Conservation (phyloP, 2,797 vertebrate genomes). For the Gallinago nigripennis region DNA sequence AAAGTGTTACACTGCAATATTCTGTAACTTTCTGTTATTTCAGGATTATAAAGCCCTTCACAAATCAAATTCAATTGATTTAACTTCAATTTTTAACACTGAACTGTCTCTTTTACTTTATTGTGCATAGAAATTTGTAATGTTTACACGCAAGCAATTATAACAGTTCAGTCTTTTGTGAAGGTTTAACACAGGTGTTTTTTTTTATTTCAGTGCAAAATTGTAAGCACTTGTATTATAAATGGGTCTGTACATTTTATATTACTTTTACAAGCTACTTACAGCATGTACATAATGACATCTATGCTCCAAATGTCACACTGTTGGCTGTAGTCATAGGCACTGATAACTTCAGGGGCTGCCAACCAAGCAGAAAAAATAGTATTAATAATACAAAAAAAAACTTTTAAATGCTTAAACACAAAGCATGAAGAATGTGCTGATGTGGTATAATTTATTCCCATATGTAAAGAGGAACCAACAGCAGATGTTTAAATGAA, state of each 20-base stretch:
- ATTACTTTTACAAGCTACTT: conserved; percentile 74
- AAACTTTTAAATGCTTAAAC: conserved; percentile 77
- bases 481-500: conserved; percentile 82
- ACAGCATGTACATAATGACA: conserved; percentile 93
- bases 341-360: conserved; percentile 90
- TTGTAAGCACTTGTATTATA: conserved; percentile 36
- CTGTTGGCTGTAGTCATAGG: conserved; percentile 86
- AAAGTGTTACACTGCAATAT: not conserved
- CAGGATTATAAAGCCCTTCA: not conserved
- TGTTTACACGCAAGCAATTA: not conserved
- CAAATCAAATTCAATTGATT: not conserved
- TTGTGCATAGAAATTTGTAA: not conserved
- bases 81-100: not conserved
- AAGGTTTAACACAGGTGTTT: not conserved
- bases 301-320: conserved; percentile 92
- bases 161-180: not conserved
- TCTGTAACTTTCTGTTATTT: not conserved
- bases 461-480: conserved; percentile 64
- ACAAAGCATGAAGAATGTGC: conserved; percentile 73
- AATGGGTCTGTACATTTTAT: conserved; percentile 47
- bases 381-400: conserved; percentile 81
- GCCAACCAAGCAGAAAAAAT: conserved; percentile 77
- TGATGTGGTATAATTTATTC: conserved; percentile 78
- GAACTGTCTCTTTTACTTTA: not conserved
- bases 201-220: conserved; percentile 47